A percentile compares a stretch with the other conserved stretches of the same genome.
phyloP scores from a whole-genome alignment of 2,113 vertebrate genomes.

The Monarcha castaneiventris region DNA sequence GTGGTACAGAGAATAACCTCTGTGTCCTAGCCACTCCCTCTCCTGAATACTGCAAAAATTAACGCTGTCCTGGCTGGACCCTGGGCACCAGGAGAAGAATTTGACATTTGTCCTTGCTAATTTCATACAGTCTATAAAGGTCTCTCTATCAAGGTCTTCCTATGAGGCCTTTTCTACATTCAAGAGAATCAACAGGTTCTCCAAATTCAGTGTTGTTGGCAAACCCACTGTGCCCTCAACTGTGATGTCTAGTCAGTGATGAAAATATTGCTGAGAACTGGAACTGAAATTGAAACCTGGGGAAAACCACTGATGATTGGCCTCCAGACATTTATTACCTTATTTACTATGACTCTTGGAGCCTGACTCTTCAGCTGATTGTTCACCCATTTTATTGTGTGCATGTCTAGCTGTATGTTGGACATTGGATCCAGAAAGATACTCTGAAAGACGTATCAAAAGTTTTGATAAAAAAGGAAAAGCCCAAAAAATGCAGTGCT shows the following conservation, averaged over 20 bases:
- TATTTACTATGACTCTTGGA: not conserved
- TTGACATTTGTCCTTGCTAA: not conserved
- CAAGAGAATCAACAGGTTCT: not conserved
- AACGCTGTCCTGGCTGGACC: not conserved
- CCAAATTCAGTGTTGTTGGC: not conserved
- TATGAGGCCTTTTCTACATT: not conserved
- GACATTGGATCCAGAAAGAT: not conserved
- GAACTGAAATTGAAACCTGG: not conserved
- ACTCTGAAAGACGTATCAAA: not conserved
- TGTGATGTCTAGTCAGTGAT: rapidly evolving
- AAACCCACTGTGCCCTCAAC: not conserved
- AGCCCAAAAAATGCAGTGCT: not conserved
- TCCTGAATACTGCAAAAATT: not conserved
- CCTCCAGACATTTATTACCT: not conserved
- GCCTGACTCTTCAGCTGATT: not conserved
- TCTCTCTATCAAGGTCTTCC: not conserved
- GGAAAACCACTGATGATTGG: not conserved
- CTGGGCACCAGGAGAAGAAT: not conserved
- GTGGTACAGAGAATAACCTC: not conserved
- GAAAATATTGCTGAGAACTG: not conserved
- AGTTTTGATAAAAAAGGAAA: not conserved
- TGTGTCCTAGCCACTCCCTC: not conserved
- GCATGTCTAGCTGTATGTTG: not conserved
- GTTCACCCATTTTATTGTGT: not conserved
- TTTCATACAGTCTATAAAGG: not conserved